Base-by-base conservation (phyloP, 2,888 invertebrate species). In the Branchellion lobata region DNA sequence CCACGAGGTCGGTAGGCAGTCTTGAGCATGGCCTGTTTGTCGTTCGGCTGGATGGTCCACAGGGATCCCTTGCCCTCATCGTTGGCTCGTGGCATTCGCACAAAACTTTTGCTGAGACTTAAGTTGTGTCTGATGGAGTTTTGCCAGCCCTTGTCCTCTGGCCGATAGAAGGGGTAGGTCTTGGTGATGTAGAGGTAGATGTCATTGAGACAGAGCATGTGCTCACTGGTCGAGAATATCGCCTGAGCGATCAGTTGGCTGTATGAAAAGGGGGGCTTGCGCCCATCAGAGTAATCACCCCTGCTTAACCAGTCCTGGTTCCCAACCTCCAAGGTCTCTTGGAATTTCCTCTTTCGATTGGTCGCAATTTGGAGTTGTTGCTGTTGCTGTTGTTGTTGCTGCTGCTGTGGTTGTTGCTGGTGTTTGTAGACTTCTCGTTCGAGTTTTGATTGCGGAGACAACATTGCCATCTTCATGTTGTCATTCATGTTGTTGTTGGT, bases 121-220 rank as follows among this genome's bases (percentile, higher is more conserved):
- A 77, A 33, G 61, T 77, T 77, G 31, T 77, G 77, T 21, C 77
- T 29, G 27, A 77, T 77, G 24, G 77, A 77, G 33, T 77, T 77
- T 29, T 77, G 77, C 77, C 77, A 77, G 34, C 77, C 77, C 34
- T 77, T 77, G n/a, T 77, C 77, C 24, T 77, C 77, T 0, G 77
- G 77, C 40, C 53, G 57, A 33, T 77, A 77, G 40, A 65, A 77
- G 0, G 77, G 77, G 27, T 77, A 77, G 31, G 77, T 77, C 36
- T 77, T 77, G 31, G 77, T 77, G n/a, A 77, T 77, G 65, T 57
- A 77, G 53, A 77, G 31, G 27, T 77, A 77, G 57, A 77, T 77
- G 65, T 77, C 77, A 65, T 77, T 77, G 24, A 77, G 31, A 33
- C 77, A 77, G n/a, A 77, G 65, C 77, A 77, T 77, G 65, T 77